Conservation (phyloP, 2,113 vertebrate species). For the Gnathonemus echidnorhynchus region DNA sequence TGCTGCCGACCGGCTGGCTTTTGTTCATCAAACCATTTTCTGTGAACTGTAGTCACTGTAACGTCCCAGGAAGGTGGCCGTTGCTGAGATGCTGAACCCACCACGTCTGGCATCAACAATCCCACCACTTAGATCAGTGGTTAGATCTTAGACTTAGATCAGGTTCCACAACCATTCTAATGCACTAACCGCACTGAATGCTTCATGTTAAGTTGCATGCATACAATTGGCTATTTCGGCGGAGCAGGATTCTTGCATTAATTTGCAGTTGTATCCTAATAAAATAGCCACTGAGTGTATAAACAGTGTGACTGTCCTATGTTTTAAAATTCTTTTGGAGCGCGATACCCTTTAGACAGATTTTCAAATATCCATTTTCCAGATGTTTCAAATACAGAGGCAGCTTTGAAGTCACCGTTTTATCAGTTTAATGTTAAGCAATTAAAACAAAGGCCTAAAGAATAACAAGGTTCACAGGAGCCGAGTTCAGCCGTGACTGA, state of each 20-base stretch:
- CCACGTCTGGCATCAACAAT: background rate
- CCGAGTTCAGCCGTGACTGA: background rate
- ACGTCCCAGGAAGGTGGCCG: background rate
- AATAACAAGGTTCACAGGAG: background rate
- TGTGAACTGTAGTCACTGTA: background rate
- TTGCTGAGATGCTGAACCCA: background rate
- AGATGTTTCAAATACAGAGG: background rate
- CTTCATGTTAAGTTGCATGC: background rate
- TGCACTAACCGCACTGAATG: background rate
- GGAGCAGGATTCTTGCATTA: background rate
- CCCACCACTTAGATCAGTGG: background rate
- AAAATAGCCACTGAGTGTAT: background rate
- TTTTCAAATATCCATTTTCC: background rate
- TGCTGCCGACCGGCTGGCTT: background rate
- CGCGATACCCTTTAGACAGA: background rate
- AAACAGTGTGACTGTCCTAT: background rate
- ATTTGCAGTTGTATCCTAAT: background rate
- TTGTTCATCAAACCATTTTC: background rate
- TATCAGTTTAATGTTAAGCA: background rate
- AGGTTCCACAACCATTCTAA: background rate
- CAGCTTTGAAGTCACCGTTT: background rate
- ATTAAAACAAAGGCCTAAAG: background rate
- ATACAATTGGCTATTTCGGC: background rate
- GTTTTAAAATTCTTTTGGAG: background rate
- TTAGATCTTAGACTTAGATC: background rate